A percentile compares a stretch with the other conserved stretches of the same genome.
Conservation (phyloP, 2,888 invertebrate genomes). For the Unio pictorum region DNA sequence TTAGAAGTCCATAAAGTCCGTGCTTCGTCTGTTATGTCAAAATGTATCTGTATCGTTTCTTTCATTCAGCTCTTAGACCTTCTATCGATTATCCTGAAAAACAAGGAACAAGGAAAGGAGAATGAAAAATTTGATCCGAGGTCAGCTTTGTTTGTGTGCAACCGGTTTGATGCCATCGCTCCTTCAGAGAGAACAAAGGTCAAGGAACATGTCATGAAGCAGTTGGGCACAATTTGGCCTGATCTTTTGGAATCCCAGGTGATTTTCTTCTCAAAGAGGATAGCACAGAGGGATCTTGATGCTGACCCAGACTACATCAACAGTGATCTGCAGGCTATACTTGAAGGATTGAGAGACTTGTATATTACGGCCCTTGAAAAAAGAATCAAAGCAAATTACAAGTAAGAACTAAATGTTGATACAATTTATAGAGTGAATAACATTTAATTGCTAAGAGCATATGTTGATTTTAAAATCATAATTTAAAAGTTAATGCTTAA, state of each 20-base stretch:
- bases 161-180: conserved; percentile 59
- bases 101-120: conserved; percentile 42
- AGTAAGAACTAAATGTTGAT: conserved; percentile 13
- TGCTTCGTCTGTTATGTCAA: too few species aligned
- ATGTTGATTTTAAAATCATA: not conserved
- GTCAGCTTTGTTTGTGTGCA: conserved; percentile 63
- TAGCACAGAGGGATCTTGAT: conserved; percentile 21
- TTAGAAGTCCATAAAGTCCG: too few species aligned
- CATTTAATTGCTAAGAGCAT: not conserved
- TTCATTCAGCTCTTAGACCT: conserved; percentile 13
- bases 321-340: conserved; percentile 25
- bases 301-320: conserved; percentile 31
- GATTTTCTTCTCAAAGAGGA: conserved; percentile 32
- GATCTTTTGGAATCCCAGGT: conserved; percentile 32
- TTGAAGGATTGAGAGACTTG: conserved; percentile 19
- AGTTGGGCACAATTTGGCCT: conserved; percentile 54
- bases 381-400: conserved; percentile 23
- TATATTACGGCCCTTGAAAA: conserved; percentile 20
- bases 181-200: conserved; percentile 39
- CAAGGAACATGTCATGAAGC: conserved; percentile 37
- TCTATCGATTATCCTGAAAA: conserved; percentile 49
- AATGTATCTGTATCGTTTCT: not conserved
- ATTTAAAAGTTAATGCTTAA: too few species aligned
- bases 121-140: conserved; percentile 48
- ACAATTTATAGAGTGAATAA: not conserved